Conservation (phyloP, 2,888 invertebrate species). For the Drosophila ustulata region DNA sequence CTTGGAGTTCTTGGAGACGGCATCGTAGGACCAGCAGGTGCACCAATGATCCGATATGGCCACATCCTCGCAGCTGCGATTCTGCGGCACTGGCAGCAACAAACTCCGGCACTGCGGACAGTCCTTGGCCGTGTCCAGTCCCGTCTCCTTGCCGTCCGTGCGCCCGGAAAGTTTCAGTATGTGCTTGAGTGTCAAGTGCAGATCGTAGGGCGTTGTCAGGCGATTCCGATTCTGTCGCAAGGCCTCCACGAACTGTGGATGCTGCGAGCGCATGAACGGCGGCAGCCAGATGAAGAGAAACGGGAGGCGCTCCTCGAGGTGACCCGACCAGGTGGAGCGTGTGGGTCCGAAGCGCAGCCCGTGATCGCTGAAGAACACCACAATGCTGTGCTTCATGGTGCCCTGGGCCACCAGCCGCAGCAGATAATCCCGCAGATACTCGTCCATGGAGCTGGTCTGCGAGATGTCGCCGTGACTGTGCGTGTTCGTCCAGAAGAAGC, state of each 20-base stretch:
- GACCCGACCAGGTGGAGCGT: slow-evolving; percentile 89
- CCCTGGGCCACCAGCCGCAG: slow-evolving; percentile 87
- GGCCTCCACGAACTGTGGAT: slow-evolving; percentile 86
- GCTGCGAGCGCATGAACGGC: slow-evolving; percentile 86
- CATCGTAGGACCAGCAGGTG: slow-evolving; percentile 88
- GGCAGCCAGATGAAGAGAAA: slow-evolving; percentile 90
- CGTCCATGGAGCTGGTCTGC: slow-evolving; percentile 89
- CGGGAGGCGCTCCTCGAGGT: slow-evolving; percentile 92
- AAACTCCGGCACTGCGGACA: slow-evolving; percentile 89
- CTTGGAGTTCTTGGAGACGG: slow-evolving; percentile 84
- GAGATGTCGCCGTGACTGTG: slow-evolving; percentile 90
- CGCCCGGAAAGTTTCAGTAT: slow-evolving; percentile 87
- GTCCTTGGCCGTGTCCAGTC: slow-evolving; percentile 74
- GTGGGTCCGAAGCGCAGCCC: slow-evolving; percentile 92
- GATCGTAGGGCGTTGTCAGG: slow-evolving; percentile 91
- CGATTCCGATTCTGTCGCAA: slow-evolving; percentile 88
- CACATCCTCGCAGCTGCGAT: slow-evolving; percentile 89
- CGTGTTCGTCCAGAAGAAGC: slow-evolving; percentile 92
- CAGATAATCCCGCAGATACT: slow-evolving; percentile 87
- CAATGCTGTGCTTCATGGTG: slow-evolving; percentile 88
- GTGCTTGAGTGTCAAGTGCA: slow-evolving; percentile 90
- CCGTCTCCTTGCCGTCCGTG: slow-evolving; percentile 57
- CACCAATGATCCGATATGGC: slow-evolving; percentile 91
- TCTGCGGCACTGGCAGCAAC: slow-evolving; percentile 87
- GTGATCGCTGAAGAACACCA: slow-evolving; percentile 92